These are phyloP conservation scores for Cyprinodon diabolis DNA, from an alignment of 2,797 vertebrate genomes.

Conservation along the genomic window DNA sequence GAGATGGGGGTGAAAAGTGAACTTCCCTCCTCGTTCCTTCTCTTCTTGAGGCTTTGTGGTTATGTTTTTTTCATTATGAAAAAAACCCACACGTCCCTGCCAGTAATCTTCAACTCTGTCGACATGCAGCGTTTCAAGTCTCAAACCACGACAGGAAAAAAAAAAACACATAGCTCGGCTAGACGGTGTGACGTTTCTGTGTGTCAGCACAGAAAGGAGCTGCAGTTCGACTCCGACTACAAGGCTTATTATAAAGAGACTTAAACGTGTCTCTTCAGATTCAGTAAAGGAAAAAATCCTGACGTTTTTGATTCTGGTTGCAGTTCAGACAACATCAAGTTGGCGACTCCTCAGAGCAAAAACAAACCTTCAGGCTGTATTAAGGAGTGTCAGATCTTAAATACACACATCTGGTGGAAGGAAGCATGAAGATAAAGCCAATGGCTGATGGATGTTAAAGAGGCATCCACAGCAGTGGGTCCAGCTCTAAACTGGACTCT, in stretches of 20 bases:
- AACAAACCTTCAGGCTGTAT: background rate
- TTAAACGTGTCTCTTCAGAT: background rate
- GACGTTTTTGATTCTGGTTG: too few species aligned
- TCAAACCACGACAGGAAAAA: constrained; percentile 38
- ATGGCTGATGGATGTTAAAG: constrained; percentile 2
- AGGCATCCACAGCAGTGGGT: background rate
- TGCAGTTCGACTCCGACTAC: background rate
- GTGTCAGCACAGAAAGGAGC: constrained; percentile 2
- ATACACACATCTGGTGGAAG: constrained; percentile 10
- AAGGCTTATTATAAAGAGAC: background rate
- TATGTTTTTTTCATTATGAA: background rate
- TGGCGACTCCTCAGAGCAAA: constrained; percentile 18
- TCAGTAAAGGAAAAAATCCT: too few species aligned
- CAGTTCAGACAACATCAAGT: constrained; percentile 4
- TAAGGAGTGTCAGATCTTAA: background rate
- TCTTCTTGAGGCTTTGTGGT: constrained; percentile 34
- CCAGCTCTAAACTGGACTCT: background rate
- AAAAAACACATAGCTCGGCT: constrained; percentile 20
- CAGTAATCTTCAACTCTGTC: constrained; percentile 59
- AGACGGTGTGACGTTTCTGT: constrained; percentile 20
- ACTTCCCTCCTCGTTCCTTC: constrained; percentile 30
- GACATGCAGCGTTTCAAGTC: constrained; percentile 45
- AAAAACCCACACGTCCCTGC: constrained; percentile 59
- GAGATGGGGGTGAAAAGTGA: constrained; percentile 65
- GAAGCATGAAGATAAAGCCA: background rate